phyloP scores from a whole-genome alignment of 2,797 vertebrate genomes.

The Eupleurogrammus muticus region DNA sequence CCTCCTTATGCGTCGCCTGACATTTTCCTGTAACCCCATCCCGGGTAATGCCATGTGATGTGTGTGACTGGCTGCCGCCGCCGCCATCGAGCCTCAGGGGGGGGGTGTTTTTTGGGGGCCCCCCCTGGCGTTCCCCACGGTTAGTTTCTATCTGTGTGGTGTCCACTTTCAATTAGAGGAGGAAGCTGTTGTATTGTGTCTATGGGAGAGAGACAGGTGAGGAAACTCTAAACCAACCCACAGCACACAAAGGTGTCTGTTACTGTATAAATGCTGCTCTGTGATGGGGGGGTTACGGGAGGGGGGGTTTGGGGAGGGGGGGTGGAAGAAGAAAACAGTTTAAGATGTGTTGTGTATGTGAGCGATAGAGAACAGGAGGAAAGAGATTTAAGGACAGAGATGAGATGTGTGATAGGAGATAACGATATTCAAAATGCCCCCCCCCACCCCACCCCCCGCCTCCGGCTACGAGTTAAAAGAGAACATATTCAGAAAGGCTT shows the following conservation, averaged over 20 bases:
- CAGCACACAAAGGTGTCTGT: constrained; percentile 68
- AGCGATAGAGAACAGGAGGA: constrained; percentile 13
- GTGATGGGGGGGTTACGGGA: too few species aligned
- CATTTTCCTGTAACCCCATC: constrained; percentile 87
- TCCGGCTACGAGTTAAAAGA: constrained; percentile 72
- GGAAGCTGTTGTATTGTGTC: constrained; percentile 70
- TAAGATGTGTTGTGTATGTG: too few species aligned
- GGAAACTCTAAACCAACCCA: constrained; percentile 73
- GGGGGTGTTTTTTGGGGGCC: constrained; percentile 69
- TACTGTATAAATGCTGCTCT: constrained; percentile 63
- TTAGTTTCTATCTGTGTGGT: constrained; percentile 39
- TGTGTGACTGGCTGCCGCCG: constrained; percentile 86
- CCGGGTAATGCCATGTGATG: constrained; percentile 85
- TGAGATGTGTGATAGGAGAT: constrained; percentile 78
- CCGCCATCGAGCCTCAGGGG: constrained; percentile 63
- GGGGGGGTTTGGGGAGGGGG: too few species aligned
- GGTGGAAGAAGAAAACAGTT: too few species aligned
- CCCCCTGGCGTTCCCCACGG: constrained; percentile 61
- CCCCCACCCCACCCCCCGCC: too few species aligned
- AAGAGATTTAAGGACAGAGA: constrained; percentile 76
- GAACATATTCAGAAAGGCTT: constrained; percentile 73
- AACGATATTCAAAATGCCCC: constrained; percentile 77
- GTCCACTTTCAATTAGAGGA: constrained; percentile 78
- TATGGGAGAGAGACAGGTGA: constrained; percentile 66
- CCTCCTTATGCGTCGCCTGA: constrained; percentile 84